Evolutionary conservation across 2,113 vertebrate species (phyloP).

Genomic region (Ceyx melanurus): DNA sequence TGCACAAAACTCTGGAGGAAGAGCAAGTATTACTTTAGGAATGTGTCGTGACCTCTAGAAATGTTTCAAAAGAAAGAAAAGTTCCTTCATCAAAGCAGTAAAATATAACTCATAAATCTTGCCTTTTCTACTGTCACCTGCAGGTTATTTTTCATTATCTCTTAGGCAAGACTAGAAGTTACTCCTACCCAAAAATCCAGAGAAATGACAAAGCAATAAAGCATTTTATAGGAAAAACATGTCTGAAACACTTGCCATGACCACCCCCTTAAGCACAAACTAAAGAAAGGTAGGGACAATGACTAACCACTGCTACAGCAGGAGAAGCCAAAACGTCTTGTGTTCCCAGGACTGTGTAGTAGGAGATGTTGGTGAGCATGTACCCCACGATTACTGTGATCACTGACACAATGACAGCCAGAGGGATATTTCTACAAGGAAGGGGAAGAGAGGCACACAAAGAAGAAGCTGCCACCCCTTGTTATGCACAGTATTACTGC

Average conservation of each 20-base stretch:
- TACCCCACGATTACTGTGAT: slow-evolving; percentile 69
- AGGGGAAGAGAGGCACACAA: background rate
- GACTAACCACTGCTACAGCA: slow-evolving; percentile 76
- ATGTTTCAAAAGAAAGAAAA: background rate
- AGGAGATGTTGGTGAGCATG: slow-evolving; percentile 74
- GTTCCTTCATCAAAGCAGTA: background rate
- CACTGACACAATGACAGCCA: slow-evolving; percentile 73
- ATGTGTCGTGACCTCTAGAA: background rate
- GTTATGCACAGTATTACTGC: background rate
- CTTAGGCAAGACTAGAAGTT: background rate
- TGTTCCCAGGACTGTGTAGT: slow-evolving; percentile 70
- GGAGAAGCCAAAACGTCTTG: slow-evolving; percentile 70
- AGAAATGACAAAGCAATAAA: background rate
- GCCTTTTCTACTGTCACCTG: background rate
- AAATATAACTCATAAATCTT: background rate
- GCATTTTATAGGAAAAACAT: background rate
- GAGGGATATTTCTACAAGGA: slow-evolving; percentile 68
- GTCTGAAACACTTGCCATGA: background rate
- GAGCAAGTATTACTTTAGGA: background rate
- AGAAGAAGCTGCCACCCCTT: background rate
- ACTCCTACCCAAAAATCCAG: background rate
- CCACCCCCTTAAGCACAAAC: background rate
- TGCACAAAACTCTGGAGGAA: slow-evolving; percentile 82
- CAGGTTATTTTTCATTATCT: background rate
- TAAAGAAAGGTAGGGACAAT: background rate